These are phyloP conservation scores for Monopis laevigella DNA, from an alignment of 2,888 invertebrate species.

Conservation along the genomic window DNA sequence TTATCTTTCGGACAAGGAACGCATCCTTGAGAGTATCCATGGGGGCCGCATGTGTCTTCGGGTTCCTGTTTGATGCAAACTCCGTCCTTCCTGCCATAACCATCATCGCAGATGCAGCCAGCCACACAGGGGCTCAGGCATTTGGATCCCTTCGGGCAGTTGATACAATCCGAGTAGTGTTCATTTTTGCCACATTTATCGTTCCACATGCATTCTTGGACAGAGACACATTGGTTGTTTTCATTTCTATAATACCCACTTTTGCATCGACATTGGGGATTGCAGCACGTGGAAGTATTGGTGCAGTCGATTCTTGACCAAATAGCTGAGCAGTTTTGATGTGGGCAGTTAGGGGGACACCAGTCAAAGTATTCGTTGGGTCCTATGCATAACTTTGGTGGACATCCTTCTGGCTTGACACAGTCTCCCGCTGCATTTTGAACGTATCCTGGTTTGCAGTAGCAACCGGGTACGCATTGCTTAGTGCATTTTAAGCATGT, in stretches of 20 bases:
- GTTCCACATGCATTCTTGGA: too few relatives aligned
- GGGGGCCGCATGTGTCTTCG: too few relatives aligned
- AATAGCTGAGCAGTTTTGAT: constrained; percentile 13
- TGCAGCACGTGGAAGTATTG: constrained; percentile 12
- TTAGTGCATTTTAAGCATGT: not conserved
- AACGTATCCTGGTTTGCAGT: not conserved
- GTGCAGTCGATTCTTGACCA: constrained; percentile 13
- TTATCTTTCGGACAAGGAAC: too few relatives aligned
- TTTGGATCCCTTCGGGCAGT: too few relatives aligned
- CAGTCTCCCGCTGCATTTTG: not conserved
- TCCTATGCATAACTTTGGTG: constrained; percentile 11
- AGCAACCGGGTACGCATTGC: not conserved
- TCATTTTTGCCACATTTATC: too few relatives aligned
- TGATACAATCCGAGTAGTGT: too few relatives aligned
- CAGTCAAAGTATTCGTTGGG: constrained; percentile 14
- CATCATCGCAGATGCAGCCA: too few relatives aligned
- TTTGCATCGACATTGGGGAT: constrained; percentile 16
- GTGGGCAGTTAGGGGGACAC: constrained; percentile 16
- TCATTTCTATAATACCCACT: constrained; percentile 13
- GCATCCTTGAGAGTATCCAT: too few relatives aligned
- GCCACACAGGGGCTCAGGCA: too few relatives aligned
- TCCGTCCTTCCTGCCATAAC: too few relatives aligned
- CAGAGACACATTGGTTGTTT: constrained; percentile 11
- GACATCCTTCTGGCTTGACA: not conserved
- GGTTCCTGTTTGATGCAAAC: too few relatives aligned